A percentile compares a stretch with the other conserved stretches of the same genome.
Evolutionary conservation across 2,113 vertebrate genomes (phyloP).

Genomic region (Heteronetta atricapilla): DNA sequence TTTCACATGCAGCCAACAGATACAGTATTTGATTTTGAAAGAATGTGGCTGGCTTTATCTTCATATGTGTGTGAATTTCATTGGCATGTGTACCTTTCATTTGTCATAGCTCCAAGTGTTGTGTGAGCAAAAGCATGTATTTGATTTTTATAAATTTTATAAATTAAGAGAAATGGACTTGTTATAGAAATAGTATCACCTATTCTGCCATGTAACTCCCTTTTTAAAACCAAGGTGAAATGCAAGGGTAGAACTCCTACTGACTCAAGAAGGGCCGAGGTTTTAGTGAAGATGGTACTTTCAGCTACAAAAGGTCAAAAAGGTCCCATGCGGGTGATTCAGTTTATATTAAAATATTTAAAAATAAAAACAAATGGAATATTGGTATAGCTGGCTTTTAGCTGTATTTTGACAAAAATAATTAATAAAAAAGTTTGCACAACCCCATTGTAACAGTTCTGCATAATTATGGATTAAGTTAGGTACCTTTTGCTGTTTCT

Average conservation of each 20-base stretch:
- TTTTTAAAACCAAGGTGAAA: not conserved
- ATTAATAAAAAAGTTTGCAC: not conserved
- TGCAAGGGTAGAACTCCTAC: not conserved
- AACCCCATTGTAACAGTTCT: not conserved
- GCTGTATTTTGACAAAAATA: not conserved
- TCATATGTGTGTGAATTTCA: slow-evolving; percentile 50
- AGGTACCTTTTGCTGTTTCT: slow-evolving; percentile 20
- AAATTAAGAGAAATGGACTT: not conserved
- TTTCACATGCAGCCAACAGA: slow-evolving; percentile 55
- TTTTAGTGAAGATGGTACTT: not conserved
- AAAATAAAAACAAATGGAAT: not conserved
- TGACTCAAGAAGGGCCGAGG: not conserved
- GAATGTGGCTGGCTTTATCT: slow-evolving; percentile 31
- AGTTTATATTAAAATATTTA: not conserved
- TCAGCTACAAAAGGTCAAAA: not conserved
- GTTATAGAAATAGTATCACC: not conserved
- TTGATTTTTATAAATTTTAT: slow-evolving; percentile 28
- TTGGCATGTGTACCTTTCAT: slow-evolving; percentile 44
- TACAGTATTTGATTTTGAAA: slow-evolving; percentile 51
- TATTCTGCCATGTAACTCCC: not conserved
- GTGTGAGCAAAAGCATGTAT: not conserved
- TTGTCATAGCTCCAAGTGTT: slow-evolving; percentile 27
- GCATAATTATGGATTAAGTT: not conserved
- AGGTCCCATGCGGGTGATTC: not conserved
- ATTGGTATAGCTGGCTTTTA: not conserved